phyloP scores from a whole-genome alignment of 1,140 invertebrate genomes.

The Mylabris phalerata region DNA sequence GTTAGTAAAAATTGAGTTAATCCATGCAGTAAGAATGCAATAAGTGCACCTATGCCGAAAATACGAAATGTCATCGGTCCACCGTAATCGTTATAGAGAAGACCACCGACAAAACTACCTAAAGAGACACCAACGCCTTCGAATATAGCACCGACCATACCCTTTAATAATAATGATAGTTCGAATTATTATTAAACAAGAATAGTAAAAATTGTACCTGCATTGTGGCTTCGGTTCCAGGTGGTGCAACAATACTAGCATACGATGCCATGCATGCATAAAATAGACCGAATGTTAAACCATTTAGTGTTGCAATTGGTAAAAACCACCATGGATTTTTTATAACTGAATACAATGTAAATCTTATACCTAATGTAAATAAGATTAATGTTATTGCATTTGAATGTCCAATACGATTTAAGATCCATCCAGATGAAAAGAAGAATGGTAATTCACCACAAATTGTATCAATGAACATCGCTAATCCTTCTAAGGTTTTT shows the following conservation, averaged over 20 bases:
- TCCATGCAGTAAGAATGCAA: slow-evolving; percentile 56
- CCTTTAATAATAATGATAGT: slow-evolving; percentile 45
- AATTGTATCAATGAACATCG: slow-evolving; percentile 73
- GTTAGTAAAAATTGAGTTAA: slow-evolving; percentile 42
- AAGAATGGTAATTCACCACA: slow-evolving; percentile 86
- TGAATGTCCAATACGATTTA: slow-evolving; percentile 76
- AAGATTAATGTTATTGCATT: slow-evolving; percentile 76
- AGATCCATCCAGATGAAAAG: slow-evolving; percentile 72
- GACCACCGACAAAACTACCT: slow-evolving; percentile 68
- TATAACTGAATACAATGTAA: slow-evolving; percentile 75
- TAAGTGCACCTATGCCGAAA: slow-evolving; percentile 61
- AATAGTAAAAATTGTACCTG: slow-evolving; percentile 47
- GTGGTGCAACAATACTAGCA: slow-evolving; percentile 76
- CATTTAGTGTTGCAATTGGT: slow-evolving; percentile 79
- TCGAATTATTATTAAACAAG: neutral
- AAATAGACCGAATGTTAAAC: slow-evolving; percentile 80
- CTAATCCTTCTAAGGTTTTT: slow-evolving; percentile 75
- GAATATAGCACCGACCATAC: slow-evolving; percentile 76
- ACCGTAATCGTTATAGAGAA: slow-evolving; percentile 52
- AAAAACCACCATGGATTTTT: slow-evolving; percentile 75
- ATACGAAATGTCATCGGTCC: slow-evolving; percentile 61
- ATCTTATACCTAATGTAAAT: slow-evolving; percentile 66
- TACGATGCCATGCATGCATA: slow-evolving; percentile 87
- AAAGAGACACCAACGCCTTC: slow-evolving; percentile 76
- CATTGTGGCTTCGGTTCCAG: slow-evolving; percentile 78